A percentile compares a stretch with the other conserved stretches of the same genome.
phyloP scores from a whole-genome alignment of 2,888 invertebrate genomes.

The Caenorhabditis sp. region DNA sequence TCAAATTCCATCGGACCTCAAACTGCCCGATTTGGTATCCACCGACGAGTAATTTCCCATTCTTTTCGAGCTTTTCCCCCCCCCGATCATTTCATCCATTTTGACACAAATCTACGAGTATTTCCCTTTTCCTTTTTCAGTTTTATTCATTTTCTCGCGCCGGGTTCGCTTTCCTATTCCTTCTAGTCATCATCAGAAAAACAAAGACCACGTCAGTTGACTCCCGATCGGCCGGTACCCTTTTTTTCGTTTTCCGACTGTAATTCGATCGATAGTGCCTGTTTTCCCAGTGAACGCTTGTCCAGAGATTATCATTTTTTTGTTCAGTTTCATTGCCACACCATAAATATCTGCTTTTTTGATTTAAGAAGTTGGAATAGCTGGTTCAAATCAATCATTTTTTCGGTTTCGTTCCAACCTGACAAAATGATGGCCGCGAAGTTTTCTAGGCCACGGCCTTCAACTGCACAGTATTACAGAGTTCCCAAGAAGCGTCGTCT shows the following conservation, averaged over 20 bases:
- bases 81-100: constrained; percentile 5
- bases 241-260: neutral
- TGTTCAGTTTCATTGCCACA: too few relatives aligned
- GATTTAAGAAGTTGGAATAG: too few relatives aligned
- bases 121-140: neutral
- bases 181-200: constrained; percentile 40
- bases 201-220: constrained; percentile 25
- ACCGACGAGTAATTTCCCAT: constrained; percentile 41
- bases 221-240: constrained; percentile 8
- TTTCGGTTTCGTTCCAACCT: too few relatives aligned
- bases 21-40: constrained; percentile 47
- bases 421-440: too few relatives aligned
- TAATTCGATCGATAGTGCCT: constrained; percentile 27
- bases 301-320: too few relatives aligned
- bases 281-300: too few relatives aligned
- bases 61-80: constrained; percentile 29
- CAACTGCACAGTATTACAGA: too few relatives aligned
- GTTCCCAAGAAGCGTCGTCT: too few relatives aligned
- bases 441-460: too few relatives aligned
- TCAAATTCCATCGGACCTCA: constrained; percentile 54
- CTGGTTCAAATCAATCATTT: too few relatives aligned
- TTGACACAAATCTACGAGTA: constrained; percentile 3
- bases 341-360: too few relatives aligned
- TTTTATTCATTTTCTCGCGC: neutral
- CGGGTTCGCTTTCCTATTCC: constrained; percentile 10